A percentile compares a stretch with the other conserved stretches of the same genome.
Conservation (phyloP, 2,113 vertebrate species). For the Gracilinanus agilis region DNA sequence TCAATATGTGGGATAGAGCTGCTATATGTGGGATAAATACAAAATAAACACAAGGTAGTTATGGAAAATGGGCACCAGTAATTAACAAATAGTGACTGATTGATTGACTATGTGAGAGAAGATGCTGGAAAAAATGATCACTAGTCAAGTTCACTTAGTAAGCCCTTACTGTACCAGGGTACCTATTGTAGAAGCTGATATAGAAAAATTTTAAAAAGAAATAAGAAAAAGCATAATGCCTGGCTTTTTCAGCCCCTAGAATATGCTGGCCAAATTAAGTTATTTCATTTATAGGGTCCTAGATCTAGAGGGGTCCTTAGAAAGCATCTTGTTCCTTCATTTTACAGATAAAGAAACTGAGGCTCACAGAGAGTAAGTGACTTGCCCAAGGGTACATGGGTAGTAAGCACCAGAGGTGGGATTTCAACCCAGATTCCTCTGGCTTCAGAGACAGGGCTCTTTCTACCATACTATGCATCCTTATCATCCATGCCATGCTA, state of each 20-base stretch:
- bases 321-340: not conserved
- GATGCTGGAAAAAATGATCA: not conserved
- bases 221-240: not conserved
- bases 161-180: not conserved
- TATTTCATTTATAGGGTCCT: not conserved
- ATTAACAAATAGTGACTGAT: not conserved
- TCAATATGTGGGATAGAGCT: not conserved
- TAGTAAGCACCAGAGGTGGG: not conserved
- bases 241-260: not conserved
- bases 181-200: not conserved
- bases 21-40: not conserved
- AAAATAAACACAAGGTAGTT: not conserved
- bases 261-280: not conserved
- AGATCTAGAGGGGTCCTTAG: not conserved
- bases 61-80: not conserved
- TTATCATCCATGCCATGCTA: not conserved
- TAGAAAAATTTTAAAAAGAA: not conserved
- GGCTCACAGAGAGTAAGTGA: not conserved
- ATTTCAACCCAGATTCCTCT: not conserved
- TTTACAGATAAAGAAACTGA: not conserved
- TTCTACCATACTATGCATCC: not conserved
- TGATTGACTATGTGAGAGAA: not conserved
- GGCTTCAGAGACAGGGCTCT: not conserved
- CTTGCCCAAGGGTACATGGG: not conserved
- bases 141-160: not conserved